Evolutionary conservation across 2,888 invertebrate species (phyloP).

Genomic region (Tipula lateralis): DNA sequence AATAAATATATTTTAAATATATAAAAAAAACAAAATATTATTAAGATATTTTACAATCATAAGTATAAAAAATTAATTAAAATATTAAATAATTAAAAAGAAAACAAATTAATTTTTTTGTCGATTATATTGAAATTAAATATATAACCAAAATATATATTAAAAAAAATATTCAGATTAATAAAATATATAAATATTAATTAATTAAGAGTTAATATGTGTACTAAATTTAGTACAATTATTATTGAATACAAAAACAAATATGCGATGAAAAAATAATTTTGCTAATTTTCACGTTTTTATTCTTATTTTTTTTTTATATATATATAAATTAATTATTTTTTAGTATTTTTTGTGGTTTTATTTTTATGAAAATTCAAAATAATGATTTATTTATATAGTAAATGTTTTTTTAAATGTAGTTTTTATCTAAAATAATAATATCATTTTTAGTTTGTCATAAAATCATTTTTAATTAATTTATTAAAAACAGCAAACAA

Average conservation of each 20-base stretch:
- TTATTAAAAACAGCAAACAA: not conserved
- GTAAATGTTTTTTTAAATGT: not conserved
- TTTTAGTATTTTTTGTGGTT: not conserved
- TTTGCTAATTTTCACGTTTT: not conserved
- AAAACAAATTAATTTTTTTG: not conserved
- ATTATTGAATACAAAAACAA: constrained; percentile 27
- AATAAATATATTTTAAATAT: constrained; percentile 7
- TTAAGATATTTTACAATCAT: not conserved
- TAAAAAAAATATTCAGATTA: not conserved
- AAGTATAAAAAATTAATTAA: not conserved
- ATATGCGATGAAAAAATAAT: not conserved
- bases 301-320: not conserved
- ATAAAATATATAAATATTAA: not conserved
- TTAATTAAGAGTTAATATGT: not conserved
- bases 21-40: not conserved
- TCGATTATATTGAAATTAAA: not conserved
- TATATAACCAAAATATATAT: not conserved
- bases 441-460: not conserved
- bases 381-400: not conserved
- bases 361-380: not conserved
- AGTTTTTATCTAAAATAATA: not conserved
- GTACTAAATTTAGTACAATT: constrained; percentile 29
- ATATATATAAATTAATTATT: not conserved
- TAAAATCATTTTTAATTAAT: not conserved
- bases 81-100: constrained; percentile 2